Percentiles rank a stretch among this genome's conserved stretches.
phyloP scores from a whole-genome alignment of 2,113 vertebrate species.

The Lagopus leucura region DNA sequence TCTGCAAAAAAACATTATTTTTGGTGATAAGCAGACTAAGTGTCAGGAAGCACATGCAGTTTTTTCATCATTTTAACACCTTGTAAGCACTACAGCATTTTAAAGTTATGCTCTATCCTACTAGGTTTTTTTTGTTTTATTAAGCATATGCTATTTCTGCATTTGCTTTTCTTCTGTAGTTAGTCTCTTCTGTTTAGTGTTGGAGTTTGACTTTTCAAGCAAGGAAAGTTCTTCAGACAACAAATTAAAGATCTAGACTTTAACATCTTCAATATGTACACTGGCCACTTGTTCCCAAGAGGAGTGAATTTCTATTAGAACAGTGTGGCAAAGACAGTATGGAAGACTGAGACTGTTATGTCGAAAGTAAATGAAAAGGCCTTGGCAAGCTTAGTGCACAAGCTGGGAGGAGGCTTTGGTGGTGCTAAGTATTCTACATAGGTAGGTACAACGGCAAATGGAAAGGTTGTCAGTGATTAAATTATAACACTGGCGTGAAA shows the following conservation, averaged over 20 bases:
- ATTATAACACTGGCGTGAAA: too few species aligned
- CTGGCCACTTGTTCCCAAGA: too few species aligned
- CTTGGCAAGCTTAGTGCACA: too few species aligned
- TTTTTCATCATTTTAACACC: neutral
- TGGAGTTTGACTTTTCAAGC: neutral
- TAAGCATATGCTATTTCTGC: neutral
- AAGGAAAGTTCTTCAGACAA: neutral
- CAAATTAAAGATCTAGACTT: neutral
- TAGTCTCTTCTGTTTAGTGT: neutral
- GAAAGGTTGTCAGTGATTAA: too few species aligned
- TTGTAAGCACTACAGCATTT: neutral
- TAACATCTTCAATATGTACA: neutral
- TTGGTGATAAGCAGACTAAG: accelerated
- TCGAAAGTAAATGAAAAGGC: too few species aligned
- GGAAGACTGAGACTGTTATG: too few species aligned
- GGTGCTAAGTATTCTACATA: too few species aligned
- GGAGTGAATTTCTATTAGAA: too few species aligned
- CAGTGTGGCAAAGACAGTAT: too few species aligned
- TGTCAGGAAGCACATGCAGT: neutral
- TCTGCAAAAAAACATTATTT: neutral
- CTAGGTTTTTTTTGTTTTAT: neutral
- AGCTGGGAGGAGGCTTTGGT: too few species aligned
- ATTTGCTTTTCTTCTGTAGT: neutral
- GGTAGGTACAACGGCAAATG: too few species aligned
- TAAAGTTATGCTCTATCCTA: neutral